These are phyloP conservation scores for Anisognathus igniventris DNA, from an alignment of 2,797 vertebrate species.

Conservation along the genomic window DNA sequence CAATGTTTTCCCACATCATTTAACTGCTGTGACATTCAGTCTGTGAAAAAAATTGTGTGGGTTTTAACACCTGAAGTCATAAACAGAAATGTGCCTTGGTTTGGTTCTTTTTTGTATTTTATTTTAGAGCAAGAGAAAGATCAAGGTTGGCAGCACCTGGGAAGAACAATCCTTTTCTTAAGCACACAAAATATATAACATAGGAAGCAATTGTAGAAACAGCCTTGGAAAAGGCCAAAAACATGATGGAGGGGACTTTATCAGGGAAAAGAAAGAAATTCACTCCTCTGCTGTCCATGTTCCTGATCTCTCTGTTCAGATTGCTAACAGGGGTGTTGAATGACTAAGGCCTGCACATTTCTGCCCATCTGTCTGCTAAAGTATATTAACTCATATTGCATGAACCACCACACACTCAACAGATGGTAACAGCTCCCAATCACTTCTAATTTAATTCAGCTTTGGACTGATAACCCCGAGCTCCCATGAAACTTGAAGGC, in stretches of 20 bases:
- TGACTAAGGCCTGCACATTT: conserved; percentile 40
- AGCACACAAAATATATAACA: not conserved
- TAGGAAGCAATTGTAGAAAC: not conserved
- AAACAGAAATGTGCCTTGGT: not conserved
- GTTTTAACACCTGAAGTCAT: conserved; percentile 40
- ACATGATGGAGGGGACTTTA: not conserved
- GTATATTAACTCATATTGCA: conserved; percentile 26
- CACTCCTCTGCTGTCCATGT: not conserved
- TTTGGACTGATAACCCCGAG: conserved; percentile 12
- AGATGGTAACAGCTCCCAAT: conserved; percentile 42
- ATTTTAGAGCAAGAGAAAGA: not conserved
- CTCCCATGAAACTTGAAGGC: not conserved
- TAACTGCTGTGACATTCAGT: not conserved
- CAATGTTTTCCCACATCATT: conserved; percentile 2
- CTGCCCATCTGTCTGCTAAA: conserved; percentile 58
- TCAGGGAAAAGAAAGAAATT: not conserved
- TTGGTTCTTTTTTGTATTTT: not conserved
- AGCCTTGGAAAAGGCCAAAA: not conserved
- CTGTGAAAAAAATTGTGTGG: not conserved
- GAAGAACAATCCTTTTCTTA: not conserved
- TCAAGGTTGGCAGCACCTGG: not conserved
- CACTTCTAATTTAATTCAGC: conserved; percentile 27
- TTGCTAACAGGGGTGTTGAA: conserved; percentile 10
- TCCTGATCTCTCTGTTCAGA: conserved; percentile 6
- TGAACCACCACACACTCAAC: conserved; percentile 41